Percentiles rank a stretch among this genome's conserved stretches.
Conservation (phyloP, 2,113 vertebrate genomes). For the Rhinopomastus cyanomelas region DNA sequence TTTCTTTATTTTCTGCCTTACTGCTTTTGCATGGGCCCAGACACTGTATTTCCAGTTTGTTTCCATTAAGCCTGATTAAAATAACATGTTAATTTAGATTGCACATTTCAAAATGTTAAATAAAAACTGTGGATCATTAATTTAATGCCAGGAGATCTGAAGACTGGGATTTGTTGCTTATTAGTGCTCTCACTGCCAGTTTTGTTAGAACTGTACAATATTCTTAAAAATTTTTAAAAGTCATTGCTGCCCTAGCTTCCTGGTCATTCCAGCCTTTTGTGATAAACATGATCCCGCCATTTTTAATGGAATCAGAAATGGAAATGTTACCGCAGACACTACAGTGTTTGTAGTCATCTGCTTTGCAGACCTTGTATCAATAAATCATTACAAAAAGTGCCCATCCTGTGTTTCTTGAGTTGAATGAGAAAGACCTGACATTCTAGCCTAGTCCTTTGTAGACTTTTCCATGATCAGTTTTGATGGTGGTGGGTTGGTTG, state of each 20-base stretch:
- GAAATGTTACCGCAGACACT: neutral
- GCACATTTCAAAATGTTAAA: neutral
- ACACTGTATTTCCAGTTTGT: neutral
- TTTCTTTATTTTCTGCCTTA: neutral
- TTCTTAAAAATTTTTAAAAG: neutral
- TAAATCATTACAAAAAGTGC: neutral
- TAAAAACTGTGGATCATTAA: neutral
- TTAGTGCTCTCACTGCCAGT: neutral
- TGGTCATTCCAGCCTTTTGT: neutral
- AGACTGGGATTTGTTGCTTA: neutral
- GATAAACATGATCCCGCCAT: neutral
- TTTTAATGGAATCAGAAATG: neutral
- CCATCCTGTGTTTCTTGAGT: neutral
- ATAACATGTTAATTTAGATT: neutral
- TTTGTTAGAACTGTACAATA: neutral
- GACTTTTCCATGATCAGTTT: neutral
- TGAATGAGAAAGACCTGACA: neutral
- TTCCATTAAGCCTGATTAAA: constrained; percentile 9
- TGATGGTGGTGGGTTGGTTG: neutral
- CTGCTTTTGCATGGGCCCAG: neutral
- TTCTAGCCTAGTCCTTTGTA: neutral
- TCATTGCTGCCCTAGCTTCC: neutral
- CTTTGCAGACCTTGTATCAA: neutral
- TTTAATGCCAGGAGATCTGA: neutral
- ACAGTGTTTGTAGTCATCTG: neutral